phyloP scores from a whole-genome alignment of 2,113 vertebrate genomes.

The Phyllostomus hastatus region DNA sequence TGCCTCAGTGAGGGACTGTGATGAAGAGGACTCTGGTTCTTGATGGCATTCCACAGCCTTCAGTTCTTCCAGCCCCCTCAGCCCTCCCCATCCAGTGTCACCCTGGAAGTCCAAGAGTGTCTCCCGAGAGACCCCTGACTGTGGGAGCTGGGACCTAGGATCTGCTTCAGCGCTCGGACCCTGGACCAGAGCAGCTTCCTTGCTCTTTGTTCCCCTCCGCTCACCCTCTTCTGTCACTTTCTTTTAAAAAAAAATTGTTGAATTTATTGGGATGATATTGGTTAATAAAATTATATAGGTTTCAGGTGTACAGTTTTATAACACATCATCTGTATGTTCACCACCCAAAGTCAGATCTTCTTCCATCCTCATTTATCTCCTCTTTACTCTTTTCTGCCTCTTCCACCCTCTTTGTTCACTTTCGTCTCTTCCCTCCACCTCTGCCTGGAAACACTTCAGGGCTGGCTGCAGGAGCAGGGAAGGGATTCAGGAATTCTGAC shows the following conservation, averaged over 20 bases:
- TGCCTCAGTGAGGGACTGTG: slow-evolving; percentile 90
- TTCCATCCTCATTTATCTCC: not conserved
- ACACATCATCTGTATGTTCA: not conserved
- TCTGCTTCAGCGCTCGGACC: slow-evolving; percentile 79
- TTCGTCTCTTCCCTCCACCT: slow-evolving; percentile 46
- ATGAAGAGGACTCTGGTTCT: slow-evolving; percentile 96
- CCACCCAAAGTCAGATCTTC: not conserved
- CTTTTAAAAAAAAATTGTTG: not conserved
- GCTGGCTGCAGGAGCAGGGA: not conserved
- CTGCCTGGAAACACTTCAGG: slow-evolving; percentile 39
- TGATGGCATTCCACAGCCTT: slow-evolving; percentile 95
- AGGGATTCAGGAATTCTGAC: slow-evolving; percentile 46
- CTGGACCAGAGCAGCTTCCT: slow-evolving; percentile 71
- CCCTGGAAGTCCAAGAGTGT: slow-evolving; percentile 95
- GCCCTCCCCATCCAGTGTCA: slow-evolving; percentile 90
- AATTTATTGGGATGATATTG: not conserved
- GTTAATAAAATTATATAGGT: not conserved
- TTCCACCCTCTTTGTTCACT: slow-evolving; percentile 23
- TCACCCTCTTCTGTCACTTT: not conserved
- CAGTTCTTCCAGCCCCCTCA: slow-evolving; percentile 97
- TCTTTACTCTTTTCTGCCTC: not conserved
- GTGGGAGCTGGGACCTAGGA: slow-evolving; percentile 92
- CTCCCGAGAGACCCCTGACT: slow-evolving; percentile 94
- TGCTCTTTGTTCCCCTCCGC: slow-evolving; percentile 63
- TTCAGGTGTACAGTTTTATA: not conserved